These are phyloP conservation scores for Lagria hirta DNA, from an alignment of 2,888 invertebrate species.

Conservation along the genomic window DNA sequence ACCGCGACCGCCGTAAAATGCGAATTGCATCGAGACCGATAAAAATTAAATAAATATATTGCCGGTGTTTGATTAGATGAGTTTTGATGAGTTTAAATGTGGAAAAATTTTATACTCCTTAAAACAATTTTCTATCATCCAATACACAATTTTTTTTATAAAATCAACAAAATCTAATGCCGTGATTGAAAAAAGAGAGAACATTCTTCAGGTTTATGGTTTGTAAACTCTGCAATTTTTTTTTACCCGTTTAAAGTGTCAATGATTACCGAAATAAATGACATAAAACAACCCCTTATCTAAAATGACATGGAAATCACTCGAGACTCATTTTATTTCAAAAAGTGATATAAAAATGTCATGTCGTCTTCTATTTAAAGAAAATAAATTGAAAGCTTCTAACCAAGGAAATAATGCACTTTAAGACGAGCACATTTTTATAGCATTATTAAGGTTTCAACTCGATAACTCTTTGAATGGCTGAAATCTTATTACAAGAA, in stretches of 20 bases:
- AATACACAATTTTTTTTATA: neutral
- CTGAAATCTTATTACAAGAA: too few relatives aligned
- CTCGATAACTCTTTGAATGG: too few relatives aligned
- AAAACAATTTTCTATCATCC: too few relatives aligned
- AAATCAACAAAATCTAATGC: neutral
- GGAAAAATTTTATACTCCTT: too few relatives aligned
- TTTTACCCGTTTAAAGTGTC: slow-evolving; percentile 12
- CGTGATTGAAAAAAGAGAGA: too few relatives aligned
- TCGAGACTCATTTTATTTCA: slow-evolving; percentile 30
- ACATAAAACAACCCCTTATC: slow-evolving; percentile 27
- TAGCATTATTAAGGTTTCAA: too few relatives aligned
- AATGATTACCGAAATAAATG: slow-evolving; percentile 4
- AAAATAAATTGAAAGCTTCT: slow-evolving; percentile 17
- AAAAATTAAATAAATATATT: slow-evolving; percentile 39
- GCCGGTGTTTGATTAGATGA: slow-evolving; percentile 20
- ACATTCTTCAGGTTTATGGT: too few relatives aligned
- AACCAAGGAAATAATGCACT: too few relatives aligned
- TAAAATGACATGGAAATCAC: slow-evolving; percentile 34
- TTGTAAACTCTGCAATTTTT: too few relatives aligned
- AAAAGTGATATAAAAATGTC: slow-evolving; percentile 28
- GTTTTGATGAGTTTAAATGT: slow-evolving; percentile 30
- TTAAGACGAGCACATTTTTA: too few relatives aligned
- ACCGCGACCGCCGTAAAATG: slow-evolving; percentile 34
- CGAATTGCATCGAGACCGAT: slow-evolving; percentile 36
- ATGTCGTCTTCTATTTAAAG: slow-evolving; percentile 6